Evolutionary conservation across 2,888 invertebrate genomes (phyloP).

Genomic region (Seira musarum): DNA sequence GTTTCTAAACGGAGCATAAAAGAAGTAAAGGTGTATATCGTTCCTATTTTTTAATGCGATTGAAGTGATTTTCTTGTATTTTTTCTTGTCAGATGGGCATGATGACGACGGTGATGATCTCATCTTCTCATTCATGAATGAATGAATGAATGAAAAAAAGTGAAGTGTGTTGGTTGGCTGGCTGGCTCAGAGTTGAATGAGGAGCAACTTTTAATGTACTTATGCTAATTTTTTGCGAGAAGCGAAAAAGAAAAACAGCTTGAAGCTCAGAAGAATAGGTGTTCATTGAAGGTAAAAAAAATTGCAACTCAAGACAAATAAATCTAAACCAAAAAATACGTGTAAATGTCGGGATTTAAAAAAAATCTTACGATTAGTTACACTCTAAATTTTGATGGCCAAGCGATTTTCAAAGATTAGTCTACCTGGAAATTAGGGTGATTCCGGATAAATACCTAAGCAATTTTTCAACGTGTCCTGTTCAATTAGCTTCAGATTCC

Average conservation of each 20-base stretch:
- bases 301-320: slow-evolving; percentile 13
- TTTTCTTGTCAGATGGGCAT: slow-evolving; percentile 41
- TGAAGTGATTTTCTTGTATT: slow-evolving; percentile 7
- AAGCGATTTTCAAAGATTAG: no score
- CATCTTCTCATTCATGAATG: slow-evolving; percentile 48
- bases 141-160: slow-evolving; percentile 51
- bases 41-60: not conserved
- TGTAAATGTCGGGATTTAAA: no score
- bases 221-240: slow-evolving; percentile 27
- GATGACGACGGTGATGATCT: slow-evolving; percentile 28
- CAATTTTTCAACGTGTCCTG: no score
- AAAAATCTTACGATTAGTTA: no score
- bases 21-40: not conserved
- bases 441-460: no score
- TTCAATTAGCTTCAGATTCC: no score
- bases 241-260: slow-evolving; percentile 45
- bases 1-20: not conserved
- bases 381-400: no score
- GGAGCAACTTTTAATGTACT: slow-evolving; percentile 36
- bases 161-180: slow-evolving; percentile 24
- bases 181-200: not conserved
- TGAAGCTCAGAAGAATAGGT: slow-evolving; percentile 39
- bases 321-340: no score
- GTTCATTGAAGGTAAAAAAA: no score
- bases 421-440: no score